These are phyloP conservation scores for Spinibarbus caldwelli DNA, from an alignment of 2,797 vertebrate genomes.

Conservation along the genomic window DNA sequence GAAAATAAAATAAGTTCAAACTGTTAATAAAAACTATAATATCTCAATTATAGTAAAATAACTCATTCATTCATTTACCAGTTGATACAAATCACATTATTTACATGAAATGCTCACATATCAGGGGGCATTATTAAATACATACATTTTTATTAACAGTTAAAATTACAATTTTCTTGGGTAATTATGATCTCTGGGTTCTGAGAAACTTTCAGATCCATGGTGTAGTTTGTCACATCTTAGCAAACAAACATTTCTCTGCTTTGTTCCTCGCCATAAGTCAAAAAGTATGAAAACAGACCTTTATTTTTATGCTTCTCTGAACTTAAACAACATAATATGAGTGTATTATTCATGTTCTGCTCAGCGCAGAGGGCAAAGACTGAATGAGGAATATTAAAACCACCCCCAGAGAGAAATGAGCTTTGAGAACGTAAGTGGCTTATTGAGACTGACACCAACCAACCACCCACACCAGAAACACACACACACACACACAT, in stretches of 20 bases:
- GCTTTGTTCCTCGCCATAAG: background rate
- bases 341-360: slow-evolving; percentile 11
- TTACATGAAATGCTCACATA: background rate
- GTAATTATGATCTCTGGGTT: background rate
- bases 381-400: slow-evolving; percentile 52
- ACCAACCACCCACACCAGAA: slow-evolving; percentile 59
- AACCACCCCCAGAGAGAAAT: slow-evolving; percentile 63
- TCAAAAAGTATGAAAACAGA: background rate
- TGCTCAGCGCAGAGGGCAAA: slow-evolving; percentile 24
- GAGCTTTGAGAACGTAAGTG: slow-evolving; percentile 63
- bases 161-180: background rate
- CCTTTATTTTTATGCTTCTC: slow-evolving; percentile 11
- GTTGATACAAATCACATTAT: background rate
- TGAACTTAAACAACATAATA: slow-evolving; percentile 18
- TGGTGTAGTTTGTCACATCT: background rate
- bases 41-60: background rate
- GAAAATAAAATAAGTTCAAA: background rate
- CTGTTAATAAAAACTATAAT: background rate
- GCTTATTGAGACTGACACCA: slow-evolving; percentile 64
- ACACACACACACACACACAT: slow-evolving; percentile 14
- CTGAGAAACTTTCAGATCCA: background rate
- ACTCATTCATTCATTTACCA: background rate
- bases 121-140: background rate
- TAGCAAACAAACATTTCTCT: background rate
- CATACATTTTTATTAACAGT: background rate